phyloP scores from a whole-genome alignment of 2,888 invertebrate genomes.

The Hyposoter didymator region DNA sequence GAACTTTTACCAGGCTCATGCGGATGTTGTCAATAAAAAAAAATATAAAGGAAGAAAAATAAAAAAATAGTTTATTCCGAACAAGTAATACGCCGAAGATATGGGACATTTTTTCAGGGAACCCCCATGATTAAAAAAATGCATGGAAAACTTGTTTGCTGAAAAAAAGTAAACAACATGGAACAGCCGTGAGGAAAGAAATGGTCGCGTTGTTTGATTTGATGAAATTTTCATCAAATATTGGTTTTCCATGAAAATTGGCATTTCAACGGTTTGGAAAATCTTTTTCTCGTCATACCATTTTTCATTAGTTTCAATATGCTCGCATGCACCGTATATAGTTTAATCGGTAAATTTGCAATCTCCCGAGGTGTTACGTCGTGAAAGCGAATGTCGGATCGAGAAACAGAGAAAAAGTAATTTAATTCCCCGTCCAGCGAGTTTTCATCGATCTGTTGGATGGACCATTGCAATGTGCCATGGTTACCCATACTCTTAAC shows the following conservation, averaged over 20 bases:
- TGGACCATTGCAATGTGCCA: neutral
- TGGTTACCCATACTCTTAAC: conserved; percentile 7
- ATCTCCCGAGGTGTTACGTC: conserved; percentile 61
- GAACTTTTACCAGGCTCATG: neutral
- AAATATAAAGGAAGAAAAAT: neutral
- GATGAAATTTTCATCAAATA: neutral
- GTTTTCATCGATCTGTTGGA: neutral
- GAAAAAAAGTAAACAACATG: neutral
- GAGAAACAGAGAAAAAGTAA: conserved; percentile 61
- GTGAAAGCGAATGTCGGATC: conserved; percentile 6
- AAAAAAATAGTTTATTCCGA: neutral
- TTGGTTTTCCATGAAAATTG: neutral
- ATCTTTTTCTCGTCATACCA: neutral
- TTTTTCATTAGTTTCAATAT: conserved; percentile 18
- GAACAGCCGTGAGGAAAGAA: neutral
- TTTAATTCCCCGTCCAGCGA: conserved; percentile 67
- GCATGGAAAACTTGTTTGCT: neutral
- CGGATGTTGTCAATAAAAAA: neutral
- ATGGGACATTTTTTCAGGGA: neutral
- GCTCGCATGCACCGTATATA: conserved; percentile 1
- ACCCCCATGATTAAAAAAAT: neutral
- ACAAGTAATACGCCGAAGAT: neutral
- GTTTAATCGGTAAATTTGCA: conserved; percentile 24
- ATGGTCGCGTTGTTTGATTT: neutral
- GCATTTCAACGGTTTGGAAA: neutral